Evolutionary conservation across 2,113 vertebrate species (phyloP).

Genomic region (Calidris pygmaea): DNA sequence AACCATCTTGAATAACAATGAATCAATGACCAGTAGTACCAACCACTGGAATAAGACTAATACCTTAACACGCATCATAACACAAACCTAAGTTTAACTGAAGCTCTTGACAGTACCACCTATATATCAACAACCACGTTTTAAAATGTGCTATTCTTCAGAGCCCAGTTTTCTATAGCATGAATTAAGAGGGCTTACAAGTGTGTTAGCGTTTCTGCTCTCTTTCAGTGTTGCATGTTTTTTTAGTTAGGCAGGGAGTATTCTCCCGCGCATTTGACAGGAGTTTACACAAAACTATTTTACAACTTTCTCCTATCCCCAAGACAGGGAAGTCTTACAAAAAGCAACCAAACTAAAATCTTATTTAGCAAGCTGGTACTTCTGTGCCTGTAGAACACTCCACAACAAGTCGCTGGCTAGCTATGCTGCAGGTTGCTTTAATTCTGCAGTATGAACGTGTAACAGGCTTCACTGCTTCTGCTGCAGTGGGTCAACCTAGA

Average conservation of each 20-base stretch:
- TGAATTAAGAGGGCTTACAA: neutral
- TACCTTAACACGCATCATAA: neutral
- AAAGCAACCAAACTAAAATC: neutral
- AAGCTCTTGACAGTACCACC: neutral
- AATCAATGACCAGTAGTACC: neutral
- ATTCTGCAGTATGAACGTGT: neutral
- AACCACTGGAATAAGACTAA: rapidly evolving
- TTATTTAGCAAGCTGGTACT: neutral
- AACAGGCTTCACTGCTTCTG: neutral
- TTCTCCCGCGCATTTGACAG: rapidly evolving
- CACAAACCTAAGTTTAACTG: neutral
- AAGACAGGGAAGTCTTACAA: neutral
- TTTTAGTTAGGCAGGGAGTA: neutral
- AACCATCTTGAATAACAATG: neutral
- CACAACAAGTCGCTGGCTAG: neutral
- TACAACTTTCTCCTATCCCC: neutral
- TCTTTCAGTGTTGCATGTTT: neutral
- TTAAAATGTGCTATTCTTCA: neutral
- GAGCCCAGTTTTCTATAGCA: neutral
- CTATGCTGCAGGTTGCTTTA: neutral
- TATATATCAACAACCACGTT: neutral
- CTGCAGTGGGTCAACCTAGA: neutral
- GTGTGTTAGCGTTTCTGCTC: neutral
- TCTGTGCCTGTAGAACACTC: neutral
- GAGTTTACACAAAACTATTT: neutral